These are phyloP conservation scores for Dryocosmus kuriphilus DNA, from an alignment of 2,888 invertebrate genomes.

Conservation along the genomic window DNA sequence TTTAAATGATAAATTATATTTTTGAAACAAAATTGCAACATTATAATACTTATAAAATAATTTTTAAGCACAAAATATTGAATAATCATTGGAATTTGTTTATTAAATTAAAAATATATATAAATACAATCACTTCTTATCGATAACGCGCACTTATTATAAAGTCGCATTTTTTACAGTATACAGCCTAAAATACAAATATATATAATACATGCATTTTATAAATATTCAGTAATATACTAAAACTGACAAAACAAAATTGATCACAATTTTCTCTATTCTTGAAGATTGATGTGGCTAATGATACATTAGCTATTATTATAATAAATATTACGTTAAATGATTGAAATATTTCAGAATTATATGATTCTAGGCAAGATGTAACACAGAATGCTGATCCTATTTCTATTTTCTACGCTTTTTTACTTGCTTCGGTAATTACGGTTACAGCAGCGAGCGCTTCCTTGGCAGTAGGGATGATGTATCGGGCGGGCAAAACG, in stretches of 20 bases:
- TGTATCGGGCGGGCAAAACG: constrained; percentile 88
- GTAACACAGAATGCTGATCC: background rate
- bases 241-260: too few relatives aligned
- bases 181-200: background rate
- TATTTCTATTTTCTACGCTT: constrained; percentile 48
- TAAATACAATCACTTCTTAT: constrained; percentile 6
- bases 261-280: too few relatives aligned
- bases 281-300: too few relatives aligned
- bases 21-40: too few relatives aligned
- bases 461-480: constrained; percentile 87
- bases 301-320: background rate
- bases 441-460: constrained; percentile 86
- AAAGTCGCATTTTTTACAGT: background rate
- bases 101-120: constrained; percentile 3
- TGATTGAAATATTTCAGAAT: background rate
- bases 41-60: too few relatives aligned
- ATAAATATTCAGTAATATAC: too few relatives aligned
- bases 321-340: background rate
- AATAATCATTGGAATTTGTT: background rate
- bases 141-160: background rate
- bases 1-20: too few relatives aligned
- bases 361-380: background rate
- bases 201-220: too few relatives aligned
- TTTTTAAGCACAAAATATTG: too few relatives aligned
- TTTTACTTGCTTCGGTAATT: constrained; percentile 80